phyloP scores from a whole-genome alignment of 2,888 invertebrate genomes.

The Punctoribates punctum region DNA sequence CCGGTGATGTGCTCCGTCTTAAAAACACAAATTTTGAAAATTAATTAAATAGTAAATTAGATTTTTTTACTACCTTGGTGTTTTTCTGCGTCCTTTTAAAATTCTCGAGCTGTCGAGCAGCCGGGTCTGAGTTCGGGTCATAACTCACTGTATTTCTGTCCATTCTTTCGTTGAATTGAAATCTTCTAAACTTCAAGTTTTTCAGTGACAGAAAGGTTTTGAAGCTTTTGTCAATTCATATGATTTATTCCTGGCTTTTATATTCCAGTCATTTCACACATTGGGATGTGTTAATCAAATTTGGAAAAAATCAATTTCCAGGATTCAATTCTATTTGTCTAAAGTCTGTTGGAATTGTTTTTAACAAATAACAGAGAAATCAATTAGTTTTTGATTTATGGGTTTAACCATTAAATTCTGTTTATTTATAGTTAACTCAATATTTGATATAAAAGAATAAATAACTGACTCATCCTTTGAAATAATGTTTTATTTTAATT shows the following conservation, averaged over 20 bases:
- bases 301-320: no score
- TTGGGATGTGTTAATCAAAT: no score
- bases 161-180: neutral
- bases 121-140: conserved; percentile 35
- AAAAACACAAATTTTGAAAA: conserved; percentile 56
- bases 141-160: conserved; percentile 37
- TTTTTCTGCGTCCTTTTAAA: neutral
- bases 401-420: neutral
- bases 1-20: conserved; percentile 55
- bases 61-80: neutral
- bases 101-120: conserved; percentile 28
- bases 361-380: neutral
- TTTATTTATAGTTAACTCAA: neutral
- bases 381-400: neutral
- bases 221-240: no score
- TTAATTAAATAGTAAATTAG: neutral
- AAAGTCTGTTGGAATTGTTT: no score
- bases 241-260: no score
- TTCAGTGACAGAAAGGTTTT: no score
- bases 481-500: no score
- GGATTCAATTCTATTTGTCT: no score
- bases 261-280: no score
- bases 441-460: neutral
- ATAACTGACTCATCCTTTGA: no score
- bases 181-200: neutral